Conservation (phyloP, 2,113 vertebrate genomes). For the Chroicocephalus ridibundus region DNA sequence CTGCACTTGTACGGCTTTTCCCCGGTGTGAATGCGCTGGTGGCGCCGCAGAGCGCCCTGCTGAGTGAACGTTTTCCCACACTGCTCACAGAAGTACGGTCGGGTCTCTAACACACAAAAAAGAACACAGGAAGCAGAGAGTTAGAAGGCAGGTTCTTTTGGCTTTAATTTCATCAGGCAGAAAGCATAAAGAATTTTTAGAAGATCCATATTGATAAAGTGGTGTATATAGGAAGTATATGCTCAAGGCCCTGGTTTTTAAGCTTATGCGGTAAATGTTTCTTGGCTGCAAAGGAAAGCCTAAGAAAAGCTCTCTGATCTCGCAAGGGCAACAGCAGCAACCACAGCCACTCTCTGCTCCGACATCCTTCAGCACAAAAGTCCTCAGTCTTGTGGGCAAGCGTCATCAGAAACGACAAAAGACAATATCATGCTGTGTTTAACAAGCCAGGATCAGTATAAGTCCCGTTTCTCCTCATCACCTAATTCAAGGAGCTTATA, state of each 20-base stretch:
- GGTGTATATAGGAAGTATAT: accelerated
- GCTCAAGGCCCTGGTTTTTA: neutral
- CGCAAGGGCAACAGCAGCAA: neutral
- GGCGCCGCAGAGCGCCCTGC: slow-evolving; percentile 68
- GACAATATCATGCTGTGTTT: accelerated
- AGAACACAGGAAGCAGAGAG: accelerated
- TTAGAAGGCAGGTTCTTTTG: neutral
- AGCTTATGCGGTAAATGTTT: neutral
- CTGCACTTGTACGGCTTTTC: slow-evolving; percentile 71
- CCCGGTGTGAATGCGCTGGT: slow-evolving; percentile 69
- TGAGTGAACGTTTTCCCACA: slow-evolving; percentile 71
- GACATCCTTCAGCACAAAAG: neutral
- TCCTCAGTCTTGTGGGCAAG: neutral
- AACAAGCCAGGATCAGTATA: accelerated
- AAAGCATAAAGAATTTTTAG: neutral
- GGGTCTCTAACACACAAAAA: slow-evolving; percentile 22
- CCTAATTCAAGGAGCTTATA: neutral
- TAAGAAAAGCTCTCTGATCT: neutral
- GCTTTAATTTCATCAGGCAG: no score
- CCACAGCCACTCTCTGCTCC: neutral
- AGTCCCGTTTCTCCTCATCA: neutral
- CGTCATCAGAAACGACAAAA: accelerated
- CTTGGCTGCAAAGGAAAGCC: neutral
- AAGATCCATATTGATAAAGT: neutral
- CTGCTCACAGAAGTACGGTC: slow-evolving; percentile 71